Conservation (phyloP, 2,113 vertebrate genomes). For the Ptilorrhoa leucosticta region DNA sequence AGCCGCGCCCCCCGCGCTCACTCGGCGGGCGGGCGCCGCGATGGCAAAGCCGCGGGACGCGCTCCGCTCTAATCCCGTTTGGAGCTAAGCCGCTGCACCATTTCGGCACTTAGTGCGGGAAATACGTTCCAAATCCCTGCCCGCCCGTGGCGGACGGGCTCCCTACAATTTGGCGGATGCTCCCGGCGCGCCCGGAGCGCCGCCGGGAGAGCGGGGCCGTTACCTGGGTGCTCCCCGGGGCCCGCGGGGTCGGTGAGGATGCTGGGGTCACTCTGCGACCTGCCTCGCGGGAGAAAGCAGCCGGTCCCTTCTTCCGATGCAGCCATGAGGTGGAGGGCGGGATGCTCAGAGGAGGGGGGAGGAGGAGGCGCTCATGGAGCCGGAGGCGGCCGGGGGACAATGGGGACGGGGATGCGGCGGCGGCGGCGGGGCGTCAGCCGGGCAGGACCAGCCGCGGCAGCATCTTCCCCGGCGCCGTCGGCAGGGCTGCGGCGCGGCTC, state of each 20-base stretch:
- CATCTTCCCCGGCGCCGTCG: constrained; percentile 24
- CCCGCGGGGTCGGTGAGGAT: constrained; percentile 81
- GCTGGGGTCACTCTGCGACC: constrained; percentile 94
- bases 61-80: not conserved
- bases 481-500: constrained; percentile 26
- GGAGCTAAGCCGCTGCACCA: not conserved
- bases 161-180: not conserved
- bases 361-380: constrained; percentile 72
- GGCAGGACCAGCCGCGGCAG: constrained; percentile 6
- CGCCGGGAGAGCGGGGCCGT: not conserved
- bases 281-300: constrained; percentile 84
- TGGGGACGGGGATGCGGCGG: constrained; percentile 56
- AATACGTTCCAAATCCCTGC: fast-evolving
- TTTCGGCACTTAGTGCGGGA: not conserved
- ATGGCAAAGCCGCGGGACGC: not conserved
- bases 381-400: constrained; percentile 59
- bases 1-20: not conserved
- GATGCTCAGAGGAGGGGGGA: constrained; percentile 59
- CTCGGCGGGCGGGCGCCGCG: not conserved
- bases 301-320: constrained; percentile 79
- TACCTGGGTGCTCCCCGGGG: constrained; percentile 80
- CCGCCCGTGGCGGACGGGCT: not conserved
- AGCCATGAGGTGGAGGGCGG: constrained; percentile 80
- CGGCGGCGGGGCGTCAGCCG: constrained; percentile 15
- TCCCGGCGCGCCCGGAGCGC: not conserved